Percentiles rank a stretch among this genome's conserved stretches.
phyloP scores from a whole-genome alignment of 1,140 invertebrate genomes.

The Bombus difficillimus region DNA sequence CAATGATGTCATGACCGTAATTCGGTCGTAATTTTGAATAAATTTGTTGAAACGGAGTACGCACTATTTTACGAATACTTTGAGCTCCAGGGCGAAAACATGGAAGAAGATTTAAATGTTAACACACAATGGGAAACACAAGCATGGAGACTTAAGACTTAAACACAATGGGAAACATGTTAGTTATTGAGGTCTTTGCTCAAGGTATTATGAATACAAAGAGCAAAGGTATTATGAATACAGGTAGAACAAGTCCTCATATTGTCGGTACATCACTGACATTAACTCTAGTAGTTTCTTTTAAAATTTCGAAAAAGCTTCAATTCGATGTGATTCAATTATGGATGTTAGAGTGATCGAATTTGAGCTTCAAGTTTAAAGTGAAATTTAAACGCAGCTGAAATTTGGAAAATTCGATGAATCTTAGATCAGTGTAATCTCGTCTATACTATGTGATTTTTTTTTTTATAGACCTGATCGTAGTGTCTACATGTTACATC shows the following conservation, averaged over 20 bases:
- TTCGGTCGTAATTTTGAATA: constrained; percentile 30
- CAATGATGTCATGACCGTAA: constrained; percentile 36
- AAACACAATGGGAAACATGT: constrained; percentile 56
- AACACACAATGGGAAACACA: constrained; percentile 37
- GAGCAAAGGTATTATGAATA: constrained; percentile 53
- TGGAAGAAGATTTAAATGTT: constrained; percentile 34
- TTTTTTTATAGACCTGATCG: constrained; percentile 49
- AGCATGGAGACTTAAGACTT: constrained; percentile 56
- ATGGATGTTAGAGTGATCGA: constrained; percentile 60
- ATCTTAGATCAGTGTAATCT: constrained; percentile 56
- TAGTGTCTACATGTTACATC: constrained; percentile 56
- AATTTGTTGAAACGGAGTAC: constrained; percentile 61
- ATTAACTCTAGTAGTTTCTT: constrained; percentile 65
- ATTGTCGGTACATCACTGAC: constrained; percentile 52
- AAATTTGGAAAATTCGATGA: constrained; percentile 49
- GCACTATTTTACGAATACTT: constrained; percentile 51
- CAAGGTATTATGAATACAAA: constrained; percentile 57
- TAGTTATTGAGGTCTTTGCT: constrained; percentile 64
- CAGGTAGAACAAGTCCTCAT: constrained; percentile 60
- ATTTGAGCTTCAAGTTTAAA: constrained; percentile 64
- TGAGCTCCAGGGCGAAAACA: constrained; percentile 23
- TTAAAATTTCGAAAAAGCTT: constrained; percentile 61
- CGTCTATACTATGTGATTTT: constrained; percentile 48
- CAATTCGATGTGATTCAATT: constrained; percentile 65
- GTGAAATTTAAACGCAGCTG: constrained; percentile 56